These are phyloP conservation scores for Temnothorax longispinosus DNA, from an alignment of 1,140 invertebrate species.

Conservation along the genomic window DNA sequence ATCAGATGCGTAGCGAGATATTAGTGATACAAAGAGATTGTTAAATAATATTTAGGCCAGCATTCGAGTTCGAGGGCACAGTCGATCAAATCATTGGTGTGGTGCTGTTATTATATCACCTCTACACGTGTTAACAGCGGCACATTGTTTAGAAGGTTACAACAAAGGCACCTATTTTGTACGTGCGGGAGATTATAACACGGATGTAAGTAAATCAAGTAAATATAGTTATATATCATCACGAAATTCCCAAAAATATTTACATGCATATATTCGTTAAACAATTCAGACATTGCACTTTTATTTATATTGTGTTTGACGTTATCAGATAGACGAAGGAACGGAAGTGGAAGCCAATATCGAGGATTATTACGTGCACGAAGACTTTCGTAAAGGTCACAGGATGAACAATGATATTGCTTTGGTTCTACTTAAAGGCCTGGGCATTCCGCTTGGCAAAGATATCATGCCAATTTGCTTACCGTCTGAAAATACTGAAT, in stretches of 20 bases:
- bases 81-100: constrained; percentile 90
- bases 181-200: constrained; percentile 90
- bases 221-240: neutral
- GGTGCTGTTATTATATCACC: constrained; percentile 91
- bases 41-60: constrained; percentile 87
- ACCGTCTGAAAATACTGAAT: constrained; percentile 86
- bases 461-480: constrained; percentile 92
- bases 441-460: constrained; percentile 88
- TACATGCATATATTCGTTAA: neutral
- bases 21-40: neutral
- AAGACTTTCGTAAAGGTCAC: constrained; percentile 88
- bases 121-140: constrained; percentile 91
- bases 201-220: constrained; percentile 84
- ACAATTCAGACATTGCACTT: too few relatives aligned
- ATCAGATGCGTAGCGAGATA: neutral
- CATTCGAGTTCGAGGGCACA: constrained; percentile 87
- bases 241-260: too few relatives aligned
- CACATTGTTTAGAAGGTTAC: constrained; percentile 91
- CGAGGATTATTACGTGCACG: constrained; percentile 89
- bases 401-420: constrained; percentile 92
- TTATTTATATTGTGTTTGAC: neutral
- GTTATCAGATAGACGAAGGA: constrained; percentile 86
- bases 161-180: constrained; percentile 89
- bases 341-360: constrained; percentile 89
- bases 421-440: constrained; percentile 89